These are phyloP conservation scores for Sinocyclocheilus grahami DNA, from an alignment of 2,113 vertebrate genomes.

Conservation along the genomic window DNA sequence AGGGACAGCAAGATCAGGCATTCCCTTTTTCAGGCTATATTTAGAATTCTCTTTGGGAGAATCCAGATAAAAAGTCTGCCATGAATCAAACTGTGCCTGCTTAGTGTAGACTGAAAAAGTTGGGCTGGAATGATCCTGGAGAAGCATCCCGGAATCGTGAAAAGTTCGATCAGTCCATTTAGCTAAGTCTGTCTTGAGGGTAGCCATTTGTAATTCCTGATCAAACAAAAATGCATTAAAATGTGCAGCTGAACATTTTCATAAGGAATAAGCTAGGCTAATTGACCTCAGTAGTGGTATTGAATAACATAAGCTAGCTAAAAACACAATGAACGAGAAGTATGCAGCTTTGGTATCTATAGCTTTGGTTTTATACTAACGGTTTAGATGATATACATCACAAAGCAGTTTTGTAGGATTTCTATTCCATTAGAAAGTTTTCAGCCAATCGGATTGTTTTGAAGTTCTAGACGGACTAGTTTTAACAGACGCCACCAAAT, in stretches of 20 bases:
- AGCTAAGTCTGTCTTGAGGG: neutral
- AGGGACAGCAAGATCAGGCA: conserved; percentile 2
- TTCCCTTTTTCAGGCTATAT: conserved; percentile 17
- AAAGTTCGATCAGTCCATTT: neutral
- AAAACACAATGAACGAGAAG: neutral
- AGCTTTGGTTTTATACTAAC: neutral
- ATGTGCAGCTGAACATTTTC: neutral
- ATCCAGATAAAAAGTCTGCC: neutral
- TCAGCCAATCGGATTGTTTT: neutral
- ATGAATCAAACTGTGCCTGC: neutral
- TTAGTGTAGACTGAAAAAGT: neutral
- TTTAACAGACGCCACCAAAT: neutral
- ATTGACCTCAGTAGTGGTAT: neutral
- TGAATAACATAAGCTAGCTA: neutral
- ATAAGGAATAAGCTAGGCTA: neutral
- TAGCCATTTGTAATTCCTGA: neutral
- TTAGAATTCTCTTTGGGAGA: neutral
- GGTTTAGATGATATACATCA: neutral
- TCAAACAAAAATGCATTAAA: neutral
- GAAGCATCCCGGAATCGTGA: neutral
- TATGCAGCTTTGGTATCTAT: neutral
- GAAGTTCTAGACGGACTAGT: neutral
- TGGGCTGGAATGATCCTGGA: neutral
- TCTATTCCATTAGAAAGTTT: neutral
- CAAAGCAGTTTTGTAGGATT: neutral